These are phyloP conservation scores for Lasioglossum morio DNA, from an alignment of 2,888 invertebrate species.

Conservation along the genomic window DNA sequence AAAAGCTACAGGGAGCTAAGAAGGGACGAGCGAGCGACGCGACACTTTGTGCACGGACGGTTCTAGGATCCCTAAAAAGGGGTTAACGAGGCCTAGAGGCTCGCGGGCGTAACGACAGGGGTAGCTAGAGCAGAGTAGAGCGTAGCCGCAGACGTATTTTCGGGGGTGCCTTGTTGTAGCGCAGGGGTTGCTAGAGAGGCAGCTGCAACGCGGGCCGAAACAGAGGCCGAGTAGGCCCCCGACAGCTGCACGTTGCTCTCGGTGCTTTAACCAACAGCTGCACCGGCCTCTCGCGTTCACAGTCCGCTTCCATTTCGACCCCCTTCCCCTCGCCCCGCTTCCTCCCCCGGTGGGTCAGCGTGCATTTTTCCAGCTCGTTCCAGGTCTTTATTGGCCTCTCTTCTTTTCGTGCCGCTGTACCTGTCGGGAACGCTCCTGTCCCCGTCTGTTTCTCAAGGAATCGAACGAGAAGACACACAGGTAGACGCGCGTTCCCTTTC, in stretches of 20 bases:
- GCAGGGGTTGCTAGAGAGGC: slow-evolving; percentile 78
- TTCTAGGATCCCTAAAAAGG: slow-evolving; percentile 25
- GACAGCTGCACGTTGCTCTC: slow-evolving; percentile 79
- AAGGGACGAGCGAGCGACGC: neutral
- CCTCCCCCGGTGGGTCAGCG: slow-evolving; percentile 21
- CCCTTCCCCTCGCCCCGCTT: slow-evolving; percentile 20
- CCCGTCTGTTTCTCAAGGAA: slow-evolving; percentile 1
- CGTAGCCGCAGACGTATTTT: slow-evolving; percentile 43
- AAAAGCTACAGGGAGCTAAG: neutral
- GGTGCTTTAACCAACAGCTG: slow-evolving; percentile 84
- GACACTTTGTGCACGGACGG: slow-evolving; percentile 4
- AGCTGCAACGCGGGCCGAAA: slow-evolving; percentile 78
- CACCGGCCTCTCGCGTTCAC: slow-evolving; percentile 71
- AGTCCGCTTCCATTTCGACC: slow-evolving; percentile 65
- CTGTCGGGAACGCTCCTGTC: slow-evolving; percentile 20
- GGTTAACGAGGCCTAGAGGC: slow-evolving; percentile 49
- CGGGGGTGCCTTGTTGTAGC: slow-evolving; percentile 72
- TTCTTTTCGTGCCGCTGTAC: slow-evolving; percentile 17
- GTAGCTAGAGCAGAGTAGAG: neutral
- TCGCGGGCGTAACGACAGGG: slow-evolving; percentile 8
- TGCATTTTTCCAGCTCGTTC: slow-evolving; percentile 55
- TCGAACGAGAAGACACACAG: slow-evolving; percentile 15
- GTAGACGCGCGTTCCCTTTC: slow-evolving; percentile 22
- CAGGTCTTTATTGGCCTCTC: slow-evolving; percentile 36
- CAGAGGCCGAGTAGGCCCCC: slow-evolving; percentile 68